Conservation (phyloP, 2,797 vertebrate genomes). For the Morus bassanus region DNA sequence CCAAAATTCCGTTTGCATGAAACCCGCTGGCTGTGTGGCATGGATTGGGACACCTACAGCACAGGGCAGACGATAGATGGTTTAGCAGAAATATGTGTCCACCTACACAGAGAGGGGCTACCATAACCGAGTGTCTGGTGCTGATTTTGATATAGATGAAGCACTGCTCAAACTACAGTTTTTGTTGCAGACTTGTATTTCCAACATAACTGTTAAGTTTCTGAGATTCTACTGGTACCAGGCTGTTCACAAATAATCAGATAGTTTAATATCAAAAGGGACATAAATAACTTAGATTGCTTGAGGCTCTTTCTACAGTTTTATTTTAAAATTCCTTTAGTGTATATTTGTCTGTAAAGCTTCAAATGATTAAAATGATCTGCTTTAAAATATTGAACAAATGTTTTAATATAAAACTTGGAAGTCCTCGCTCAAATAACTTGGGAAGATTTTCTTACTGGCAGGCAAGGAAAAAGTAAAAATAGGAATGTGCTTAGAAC, state of each 20-base stretch:
- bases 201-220: neutral
- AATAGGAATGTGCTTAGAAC: constrained; percentile 34
- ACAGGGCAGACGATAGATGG: accelerated
- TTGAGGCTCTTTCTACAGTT: neutral
- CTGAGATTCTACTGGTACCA: neutral
- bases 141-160: neutral
- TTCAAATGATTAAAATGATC: neutral
- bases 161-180: neutral
- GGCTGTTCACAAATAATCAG: constrained; percentile 21
- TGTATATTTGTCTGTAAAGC: neutral
- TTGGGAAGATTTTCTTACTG: constrained; percentile 14
- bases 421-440: neutral
- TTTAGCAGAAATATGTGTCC: neutral
- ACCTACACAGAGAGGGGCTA: neutral
- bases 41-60: neutral
- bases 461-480: neutral
- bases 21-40: neutral
- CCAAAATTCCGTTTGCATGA: neutral
- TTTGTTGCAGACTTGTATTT: neutral
- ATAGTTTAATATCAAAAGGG: neutral
- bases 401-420: neutral
- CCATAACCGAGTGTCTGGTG: neutral
- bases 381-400: neutral
- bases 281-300: neutral
- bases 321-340: neutral